Conservation (phyloP, 2,797 vertebrate genomes). For the Anabas testudineus region DNA sequence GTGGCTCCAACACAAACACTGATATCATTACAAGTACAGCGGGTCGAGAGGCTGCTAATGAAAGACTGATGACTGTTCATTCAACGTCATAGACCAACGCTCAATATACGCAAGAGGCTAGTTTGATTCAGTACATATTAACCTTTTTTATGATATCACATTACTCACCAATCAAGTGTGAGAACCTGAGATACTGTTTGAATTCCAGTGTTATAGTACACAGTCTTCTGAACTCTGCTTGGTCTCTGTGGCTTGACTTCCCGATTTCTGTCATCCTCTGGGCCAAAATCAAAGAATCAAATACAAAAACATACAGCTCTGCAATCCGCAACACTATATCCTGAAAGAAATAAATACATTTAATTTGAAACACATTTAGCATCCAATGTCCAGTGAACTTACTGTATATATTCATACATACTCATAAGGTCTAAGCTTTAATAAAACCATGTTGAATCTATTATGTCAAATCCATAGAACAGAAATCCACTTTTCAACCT, state of each 20-base stretch:
- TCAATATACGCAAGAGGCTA: slow-evolving; percentile 38
- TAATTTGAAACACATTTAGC: slow-evolving; percentile 24
- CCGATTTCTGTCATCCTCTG: slow-evolving; percentile 29
- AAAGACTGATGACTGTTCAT: slow-evolving; percentile 62
- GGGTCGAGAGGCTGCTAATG: slow-evolving; percentile 43
- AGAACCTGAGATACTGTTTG: slow-evolving; percentile 34
- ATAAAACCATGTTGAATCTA: slow-evolving; percentile 14
- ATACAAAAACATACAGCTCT: not conserved
- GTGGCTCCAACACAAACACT: slow-evolving; percentile 74
- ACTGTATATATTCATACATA: no score
- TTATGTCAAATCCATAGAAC: slow-evolving; percentile 12
- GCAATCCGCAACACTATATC: not conserved
- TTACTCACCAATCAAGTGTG: slow-evolving; percentile 50
- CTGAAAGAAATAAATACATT: slow-evolving; percentile 7
- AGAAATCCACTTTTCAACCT: slow-evolving; percentile 16
- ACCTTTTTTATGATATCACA: slow-evolving; percentile 46
- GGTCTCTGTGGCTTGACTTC: slow-evolving; percentile 28
- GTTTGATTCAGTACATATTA: slow-evolving; percentile 36
- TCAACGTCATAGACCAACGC: slow-evolving; percentile 60
- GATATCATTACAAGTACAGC: slow-evolving; percentile 67
- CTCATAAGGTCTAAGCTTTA: slow-evolving; percentile 3
- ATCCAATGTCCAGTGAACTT: not conserved
- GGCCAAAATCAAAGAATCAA: slow-evolving; percentile 30
- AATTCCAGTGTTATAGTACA: slow-evolving; percentile 11
- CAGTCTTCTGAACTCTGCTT: slow-evolving; percentile 37